Evolutionary conservation across 2,888 invertebrate genomes (phyloP), one percentile per base, ranked within the genome.

Genomic region (Julus scandinavius): DNA sequence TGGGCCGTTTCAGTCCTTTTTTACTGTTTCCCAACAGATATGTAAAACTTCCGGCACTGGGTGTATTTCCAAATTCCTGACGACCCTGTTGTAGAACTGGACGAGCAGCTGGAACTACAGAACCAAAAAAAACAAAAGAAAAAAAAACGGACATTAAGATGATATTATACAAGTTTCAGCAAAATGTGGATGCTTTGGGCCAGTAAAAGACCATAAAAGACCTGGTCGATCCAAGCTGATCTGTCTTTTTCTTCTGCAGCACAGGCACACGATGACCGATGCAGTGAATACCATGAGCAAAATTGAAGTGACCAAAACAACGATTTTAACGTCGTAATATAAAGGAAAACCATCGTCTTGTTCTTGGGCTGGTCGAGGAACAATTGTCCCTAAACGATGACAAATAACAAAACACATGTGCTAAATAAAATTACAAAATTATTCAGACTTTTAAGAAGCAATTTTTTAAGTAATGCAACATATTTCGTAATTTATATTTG

Each of bases 1-100:
- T 87, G 15, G 15, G 54, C 3, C 72, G 63, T 41, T 88, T 88
- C 1, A 54, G 15, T n/a, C 40, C 38, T 50, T 88, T 88, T 40
- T 87, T 89, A 20, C 58, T 89, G 11, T 58, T 87, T 45, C 88
- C 88, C 40, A 89, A 86, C 58, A 89, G 85, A 83, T 89, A 89
- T 17, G 88, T 88, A 72, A 89, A 89, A 54, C 88, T 89, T 15
- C 88, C 89, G 7, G 89, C 89, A 88, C 87, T 88, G 40, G 89
- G 50, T n/a, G 88, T 86, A 49, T 89, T 89, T 11, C 87, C 87
- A 15, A 86, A 86, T 11, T 86, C 83, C 20, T 63, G 88, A 29
- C 87, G 29, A 11, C 80, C 49, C n/a, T 40, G 54, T 29, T 72
- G 87, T 13, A 50, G 54, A 38, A 63, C 80, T 45, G 87, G 88